Evolutionary conservation across 2,888 invertebrate genomes (phyloP), one percentile per base, ranked within the genome.

Genomic region (Fragum whitleyi): DNA sequence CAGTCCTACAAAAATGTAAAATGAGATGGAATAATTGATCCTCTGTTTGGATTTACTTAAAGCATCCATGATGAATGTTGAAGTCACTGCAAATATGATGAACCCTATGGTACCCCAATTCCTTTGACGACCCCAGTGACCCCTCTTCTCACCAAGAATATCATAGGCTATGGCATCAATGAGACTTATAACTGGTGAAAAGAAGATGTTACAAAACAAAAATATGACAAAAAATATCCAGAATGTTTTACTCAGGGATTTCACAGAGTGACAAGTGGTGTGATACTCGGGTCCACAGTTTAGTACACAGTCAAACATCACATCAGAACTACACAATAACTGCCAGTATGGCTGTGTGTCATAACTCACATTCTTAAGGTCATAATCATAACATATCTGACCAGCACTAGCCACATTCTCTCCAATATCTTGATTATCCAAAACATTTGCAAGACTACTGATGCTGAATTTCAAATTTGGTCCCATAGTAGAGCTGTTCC

Each of bases 71-170:
- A 91, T 81, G n/a, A 91, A 86, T 0, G 93, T 92, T 0, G 91
- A 89, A 0, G 89, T 77, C 11, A 94, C 87, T 3, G 93, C 93
- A 82, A 93, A 85, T 96, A 95, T 0, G 95, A 94, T 62, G 94
- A 98, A 98, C 14, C 97, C 98, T 1, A 98, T 95, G 0, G 98
- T 96, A 0, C 98, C 98, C 96, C 97, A 98, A 80, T 97, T 94
- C 59, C 97, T 95, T 93, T 98, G 98, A 87, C 96, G 96, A 0
- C 98, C 98, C 93, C 97, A 98, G 32, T 96, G 95, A 7, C 82
- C 85, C 19, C 78, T 68, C 53, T 76, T 83, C 11, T 96, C 96
- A 93, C 97, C 97, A 86, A 97, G 97, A 96, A 97, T 96, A 16
- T 96, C 97, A 82, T 97, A 94, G 0, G 97, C 97, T 83, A 97